These are phyloP conservation scores for Prunella fulvescens DNA, from an alignment of 2,113 vertebrate species.

Conservation along the genomic window DNA sequence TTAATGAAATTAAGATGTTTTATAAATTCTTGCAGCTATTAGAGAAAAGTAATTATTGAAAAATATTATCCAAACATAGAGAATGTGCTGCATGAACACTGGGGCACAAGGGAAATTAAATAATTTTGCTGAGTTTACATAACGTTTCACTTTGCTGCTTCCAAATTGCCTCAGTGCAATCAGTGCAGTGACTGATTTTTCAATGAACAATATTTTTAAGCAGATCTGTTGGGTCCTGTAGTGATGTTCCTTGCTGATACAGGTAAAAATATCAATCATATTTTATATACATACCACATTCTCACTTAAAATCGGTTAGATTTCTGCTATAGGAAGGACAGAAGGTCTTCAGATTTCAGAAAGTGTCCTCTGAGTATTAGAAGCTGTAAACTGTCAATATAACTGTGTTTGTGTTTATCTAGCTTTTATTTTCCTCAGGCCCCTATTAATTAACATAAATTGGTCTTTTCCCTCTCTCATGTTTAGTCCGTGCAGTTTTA, in stretches of 20 bases:
- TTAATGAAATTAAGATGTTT: constrained; percentile 6
- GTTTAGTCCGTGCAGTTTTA: neutral
- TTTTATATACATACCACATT: neutral
- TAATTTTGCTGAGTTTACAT: neutral
- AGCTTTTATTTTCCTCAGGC: neutral
- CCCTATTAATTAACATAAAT: neutral
- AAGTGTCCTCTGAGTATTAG: neutral
- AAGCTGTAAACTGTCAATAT: neutral
- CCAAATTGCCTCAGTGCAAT: neutral
- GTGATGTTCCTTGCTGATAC: neutral
- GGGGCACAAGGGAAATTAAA: neutral
- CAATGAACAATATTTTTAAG: neutral
- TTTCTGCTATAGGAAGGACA: neutral
- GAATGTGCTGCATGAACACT: neutral
- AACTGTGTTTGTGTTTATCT: neutral
- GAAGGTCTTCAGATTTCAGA: neutral
- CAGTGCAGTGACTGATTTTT: neutral
- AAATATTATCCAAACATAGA: neutral
- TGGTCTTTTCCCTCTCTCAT: neutral
- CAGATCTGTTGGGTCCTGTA: neutral
- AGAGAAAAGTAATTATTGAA: constrained; percentile 14
- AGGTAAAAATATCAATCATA: neutral
- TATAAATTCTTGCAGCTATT: neutral
- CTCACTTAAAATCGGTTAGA: neutral
- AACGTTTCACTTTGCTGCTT: neutral